Evolutionary conservation across 2,888 invertebrate genomes (phyloP).

Genomic region (Eupithecia insigniata): DNA sequence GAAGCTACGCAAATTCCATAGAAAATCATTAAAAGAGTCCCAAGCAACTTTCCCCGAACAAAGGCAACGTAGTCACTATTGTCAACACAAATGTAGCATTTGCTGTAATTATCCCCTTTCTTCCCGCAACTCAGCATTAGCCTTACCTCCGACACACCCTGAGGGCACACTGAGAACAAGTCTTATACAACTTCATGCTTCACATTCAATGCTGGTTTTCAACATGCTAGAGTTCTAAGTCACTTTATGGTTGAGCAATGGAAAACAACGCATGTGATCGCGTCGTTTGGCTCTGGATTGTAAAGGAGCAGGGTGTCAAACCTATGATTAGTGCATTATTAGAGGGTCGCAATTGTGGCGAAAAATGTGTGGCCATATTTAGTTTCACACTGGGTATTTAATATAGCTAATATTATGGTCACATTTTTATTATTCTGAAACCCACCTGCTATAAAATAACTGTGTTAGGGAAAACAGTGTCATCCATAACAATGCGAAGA

Average conservation of each 20-base stretch:
- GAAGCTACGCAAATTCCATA: background rate
- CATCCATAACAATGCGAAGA: slow-evolving; percentile 16
- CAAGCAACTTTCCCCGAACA: slow-evolving; percentile 31
- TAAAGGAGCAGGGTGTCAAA: slow-evolving; percentile 68
- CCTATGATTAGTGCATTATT: slow-evolving; percentile 79
- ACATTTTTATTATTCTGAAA: background rate
- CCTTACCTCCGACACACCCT: slow-evolving; percentile 61
- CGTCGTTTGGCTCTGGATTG: slow-evolving; percentile 18
- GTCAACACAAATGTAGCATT: slow-evolving; percentile 73
- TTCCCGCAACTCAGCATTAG: slow-evolving; percentile 76
- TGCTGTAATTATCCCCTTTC: slow-evolving; percentile 76
- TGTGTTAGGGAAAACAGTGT: background rate
- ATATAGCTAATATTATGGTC: slow-evolving; percentile 43
- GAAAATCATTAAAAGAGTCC: slow-evolving; percentile 7
- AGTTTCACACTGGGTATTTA: slow-evolving; percentile 39
- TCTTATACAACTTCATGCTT: slow-evolving; percentile 8
- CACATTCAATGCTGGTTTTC: slow-evolving; percentile 49
- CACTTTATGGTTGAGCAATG: slow-evolving; percentile 48
- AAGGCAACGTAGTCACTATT: slow-evolving; percentile 52
- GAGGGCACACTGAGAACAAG: slow-evolving; percentile 42
- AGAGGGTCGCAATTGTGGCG: slow-evolving; percentile 72
- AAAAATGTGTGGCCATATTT: slow-evolving; percentile 60
- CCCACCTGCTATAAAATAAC: background rate
- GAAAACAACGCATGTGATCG: background rate
- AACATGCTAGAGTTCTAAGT: background rate